Percentiles rank a stretch among this genome's conserved stretches.
phyloP scores from a whole-genome alignment of 2,888 invertebrate species.

The Oxyteleia sp. region DNA sequence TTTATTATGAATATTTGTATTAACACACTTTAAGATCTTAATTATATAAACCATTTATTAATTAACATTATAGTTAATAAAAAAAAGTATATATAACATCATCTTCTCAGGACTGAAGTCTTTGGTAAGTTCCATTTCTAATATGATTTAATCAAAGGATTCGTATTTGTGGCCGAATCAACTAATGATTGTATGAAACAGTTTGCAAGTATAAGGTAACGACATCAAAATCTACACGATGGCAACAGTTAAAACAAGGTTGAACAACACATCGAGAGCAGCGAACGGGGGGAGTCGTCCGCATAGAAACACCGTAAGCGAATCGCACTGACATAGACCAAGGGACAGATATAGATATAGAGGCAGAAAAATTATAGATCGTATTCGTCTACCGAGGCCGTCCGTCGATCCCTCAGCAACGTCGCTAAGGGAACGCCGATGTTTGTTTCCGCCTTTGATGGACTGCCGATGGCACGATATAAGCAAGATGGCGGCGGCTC shows the following conservation, averaged over 20 bases:
- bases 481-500: slow-evolving; percentile 97
- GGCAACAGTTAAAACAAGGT: slow-evolving; percentile 44
- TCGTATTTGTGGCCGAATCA: slow-evolving; percentile 9
- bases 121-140: neutral
- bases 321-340: slow-evolving; percentile 65
- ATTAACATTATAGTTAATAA: too few relatives aligned
- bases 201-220: slow-evolving; percentile 3
- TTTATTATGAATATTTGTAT: too few relatives aligned
- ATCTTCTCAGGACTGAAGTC: neutral
- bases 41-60: too few relatives aligned
- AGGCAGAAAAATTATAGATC: slow-evolving; percentile 75
- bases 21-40: too few relatives aligned
- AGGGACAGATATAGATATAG: slow-evolving; percentile 72
- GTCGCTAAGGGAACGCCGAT: slow-evolving; percentile 87
- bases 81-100: neutral
- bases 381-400: slow-evolving; percentile 87
- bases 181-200: slow-evolving; percentile 16
- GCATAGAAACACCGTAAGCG: slow-evolving; percentile 54
- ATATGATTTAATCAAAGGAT: neutral
- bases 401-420: slow-evolving; percentile 87
- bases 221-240: slow-evolving; percentile 44
- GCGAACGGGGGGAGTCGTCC: slow-evolving; percentile 27
- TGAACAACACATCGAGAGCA: slow-evolving; percentile 66
- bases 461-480: slow-evolving; percentile 94
- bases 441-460: slow-evolving; percentile 84